Evolutionary conservation across 2,797 vertebrate genomes (phyloP), one percentile per base, ranked within the genome.

Genomic region (Lepus oiostolus): DNA sequence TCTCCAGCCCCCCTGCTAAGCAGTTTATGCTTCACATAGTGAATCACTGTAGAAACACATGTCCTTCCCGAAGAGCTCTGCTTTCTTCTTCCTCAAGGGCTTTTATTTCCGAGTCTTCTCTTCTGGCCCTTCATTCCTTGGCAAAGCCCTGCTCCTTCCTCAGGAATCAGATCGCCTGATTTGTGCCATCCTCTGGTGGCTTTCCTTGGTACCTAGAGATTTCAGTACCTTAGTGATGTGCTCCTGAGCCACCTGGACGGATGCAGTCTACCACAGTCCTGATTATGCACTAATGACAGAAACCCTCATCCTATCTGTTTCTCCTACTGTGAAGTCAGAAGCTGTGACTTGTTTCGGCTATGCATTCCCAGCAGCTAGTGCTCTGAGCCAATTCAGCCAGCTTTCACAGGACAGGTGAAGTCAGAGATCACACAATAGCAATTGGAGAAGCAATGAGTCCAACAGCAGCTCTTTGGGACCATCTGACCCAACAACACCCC

Each of bases 341-440:
- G 67, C 62, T 47, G 8, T 76, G 71, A 24, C 26, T 89, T 38
- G 86, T 91, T 93, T 90, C 14, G 77, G 2, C 68, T 93, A 58
- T 30, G 4, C n/a, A 60, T 72, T 70, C 26, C 24, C 14, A 83
- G 65, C 8, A 63, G 9, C 22, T 65, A 50, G 10, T 62, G 30
- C 42, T 65, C 14, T 93, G 58, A 47, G 38, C 52, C 81, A 79
- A n/a, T 65, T 94, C 24, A 86, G 74, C 32, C 90, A 92, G 28
- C 50, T 80, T 82, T 81, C 82, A 14, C 35, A 22, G 32, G 83
- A 65, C 26, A 95, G 75, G 38, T 83, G 17, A 71, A 88, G 38
- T 72, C 65, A 75, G 94, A 52, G 62, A 7, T 81, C 77, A 85
- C 6, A 74, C 21, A 85, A 50, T 74, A 76, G 47, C 82, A 58